A percentile compares a stretch with the other conserved stretches of the same genome.
Conservation (phyloP, 2,888 invertebrate species). For the Lepidocyrtoides sp. region DNA sequence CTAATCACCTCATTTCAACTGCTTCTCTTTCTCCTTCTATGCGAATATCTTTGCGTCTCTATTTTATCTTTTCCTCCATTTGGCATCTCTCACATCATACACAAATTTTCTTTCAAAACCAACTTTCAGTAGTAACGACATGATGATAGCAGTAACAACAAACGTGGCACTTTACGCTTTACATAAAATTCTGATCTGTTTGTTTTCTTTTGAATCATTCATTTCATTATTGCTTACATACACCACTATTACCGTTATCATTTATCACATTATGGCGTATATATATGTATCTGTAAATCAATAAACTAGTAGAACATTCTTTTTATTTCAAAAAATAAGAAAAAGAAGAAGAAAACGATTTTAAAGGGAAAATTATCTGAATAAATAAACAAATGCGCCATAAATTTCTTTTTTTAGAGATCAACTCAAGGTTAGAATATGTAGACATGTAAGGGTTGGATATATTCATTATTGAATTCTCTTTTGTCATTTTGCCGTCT, state of each 20-base stretch:
- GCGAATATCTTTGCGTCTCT: background rate
- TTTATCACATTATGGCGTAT: background rate
- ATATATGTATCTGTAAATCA: background rate
- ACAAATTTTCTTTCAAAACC: no score
- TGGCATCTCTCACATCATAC: background rate
- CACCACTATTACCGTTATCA: background rate
- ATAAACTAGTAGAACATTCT: no score
- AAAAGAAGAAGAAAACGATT: background rate
- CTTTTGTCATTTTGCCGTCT: no score
- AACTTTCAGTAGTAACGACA: background rate
- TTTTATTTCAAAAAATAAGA: no score
- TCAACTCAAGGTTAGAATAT: background rate
- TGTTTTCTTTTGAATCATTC: conserved; percentile 19
- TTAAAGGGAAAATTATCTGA: background rate
- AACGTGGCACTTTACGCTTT: background rate
- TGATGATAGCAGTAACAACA: background rate
- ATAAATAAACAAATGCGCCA: background rate
- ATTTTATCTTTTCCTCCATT: background rate
- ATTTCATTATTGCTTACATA: background rate
- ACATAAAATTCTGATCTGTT: background rate
- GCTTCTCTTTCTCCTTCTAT: background rate
- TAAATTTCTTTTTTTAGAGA: background rate
- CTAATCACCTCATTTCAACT: conserved; percentile 6
- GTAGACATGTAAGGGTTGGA: no score
- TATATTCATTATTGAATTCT: no score